phyloP scores from a whole-genome alignment of 2,113 vertebrate species.

The Eptesicus fuscus region DNA sequence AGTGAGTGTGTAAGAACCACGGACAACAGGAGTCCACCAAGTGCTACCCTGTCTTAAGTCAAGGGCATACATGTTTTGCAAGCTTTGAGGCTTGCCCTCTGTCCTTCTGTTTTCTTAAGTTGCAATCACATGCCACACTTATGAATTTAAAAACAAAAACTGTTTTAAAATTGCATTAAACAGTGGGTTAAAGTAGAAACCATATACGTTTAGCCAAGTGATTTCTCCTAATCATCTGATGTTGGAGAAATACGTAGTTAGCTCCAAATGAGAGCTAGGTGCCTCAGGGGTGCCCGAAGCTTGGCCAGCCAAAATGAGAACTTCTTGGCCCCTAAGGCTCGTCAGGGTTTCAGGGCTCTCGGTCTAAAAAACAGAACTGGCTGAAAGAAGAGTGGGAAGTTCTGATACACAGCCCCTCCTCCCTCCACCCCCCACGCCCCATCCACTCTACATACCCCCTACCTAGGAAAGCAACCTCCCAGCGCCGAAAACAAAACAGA shows the following conservation, averaged over 20 bases:
- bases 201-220: background rate
- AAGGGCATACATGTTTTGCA: background rate
- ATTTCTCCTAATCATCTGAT: conserved; percentile 55
- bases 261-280: conserved; percentile 16
- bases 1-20: conserved; percentile 46
- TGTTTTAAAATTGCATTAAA: background rate
- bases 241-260: conserved; percentile 35
- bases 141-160: conserved; percentile 29
- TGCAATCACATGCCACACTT: background rate
- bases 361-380: conserved; percentile 58
- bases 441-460: conserved; percentile 69
- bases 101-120: conserved; percentile 52
- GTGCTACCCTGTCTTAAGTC: conserved; percentile 32
- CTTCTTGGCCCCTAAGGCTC: conserved; percentile 64
- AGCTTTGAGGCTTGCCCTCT: conserved; percentile 19
- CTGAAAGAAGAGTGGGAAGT: conserved; percentile 57
- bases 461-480: conserved; percentile 78
- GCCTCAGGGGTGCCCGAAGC: background rate
- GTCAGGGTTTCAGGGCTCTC: conserved; percentile 49
- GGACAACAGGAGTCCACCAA: conserved; percentile 43
- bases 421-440: background rate
- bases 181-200: conserved; percentile 14
- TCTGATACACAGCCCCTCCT: background rate
- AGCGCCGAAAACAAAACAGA: conserved; percentile 82
- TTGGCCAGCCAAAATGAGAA: conserved; percentile 48